Conservation (phyloP, 2,113 vertebrate species). For the Cyprinodon variegatus region DNA sequence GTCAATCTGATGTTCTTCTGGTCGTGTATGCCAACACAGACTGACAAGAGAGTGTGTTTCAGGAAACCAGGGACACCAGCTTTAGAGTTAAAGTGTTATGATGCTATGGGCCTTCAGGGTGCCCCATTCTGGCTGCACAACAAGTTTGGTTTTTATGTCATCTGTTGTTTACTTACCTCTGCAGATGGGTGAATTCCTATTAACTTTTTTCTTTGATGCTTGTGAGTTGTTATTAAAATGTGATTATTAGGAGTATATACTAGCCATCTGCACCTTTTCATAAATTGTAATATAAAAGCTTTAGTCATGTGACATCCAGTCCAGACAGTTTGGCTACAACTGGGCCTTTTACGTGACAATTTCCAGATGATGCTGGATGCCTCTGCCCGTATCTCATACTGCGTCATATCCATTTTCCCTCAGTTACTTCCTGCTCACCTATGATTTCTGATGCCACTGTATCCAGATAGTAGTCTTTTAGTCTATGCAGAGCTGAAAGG, state of each 20-base stretch:
- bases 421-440: conserved; percentile 69
- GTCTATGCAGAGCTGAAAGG: conserved; percentile 74
- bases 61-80: conserved; percentile 47
- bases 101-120: conserved; percentile 45
- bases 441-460: conserved; percentile 53
- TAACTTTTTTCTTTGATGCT: too few relatives aligned
- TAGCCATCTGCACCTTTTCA: background rate
- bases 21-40: conserved; percentile 62
- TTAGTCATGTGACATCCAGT: conserved; percentile 33
- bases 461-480: conserved; percentile 71
- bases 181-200: background rate
- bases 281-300: conserved; percentile 5
- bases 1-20: conserved; percentile 83
- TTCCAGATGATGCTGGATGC: conserved; percentile 37
- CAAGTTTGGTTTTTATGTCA: conserved; percentile 5
- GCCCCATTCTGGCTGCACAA: conserved; percentile 47
- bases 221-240: background rate
- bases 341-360: conserved; percentile 61
- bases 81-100: conserved; percentile 48
- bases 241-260: too few relatives aligned
- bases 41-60: conserved; percentile 69
- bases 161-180: conserved; percentile 27
- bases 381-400: conserved; percentile 34
- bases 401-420: conserved; percentile 71
- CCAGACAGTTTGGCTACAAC: conserved; percentile 30